Percentiles rank a stretch among this genome's conserved stretches.
phyloP scores from a whole-genome alignment of 2,113 vertebrate genomes.

The Pteruthius melanotis region DNA sequence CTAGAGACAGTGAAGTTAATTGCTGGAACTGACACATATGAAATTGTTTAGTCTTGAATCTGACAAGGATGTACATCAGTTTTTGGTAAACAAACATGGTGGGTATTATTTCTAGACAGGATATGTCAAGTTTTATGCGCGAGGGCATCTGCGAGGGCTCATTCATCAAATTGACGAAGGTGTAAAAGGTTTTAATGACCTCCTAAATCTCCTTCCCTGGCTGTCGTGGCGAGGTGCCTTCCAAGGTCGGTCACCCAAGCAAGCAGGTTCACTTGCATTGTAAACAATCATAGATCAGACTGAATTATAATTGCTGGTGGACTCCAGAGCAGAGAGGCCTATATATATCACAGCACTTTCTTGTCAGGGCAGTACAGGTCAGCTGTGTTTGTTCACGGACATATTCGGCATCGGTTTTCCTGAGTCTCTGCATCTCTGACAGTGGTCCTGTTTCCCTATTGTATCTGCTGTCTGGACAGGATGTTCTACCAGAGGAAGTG shows the following conservation, averaged over 20 bases:
- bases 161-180: background rate
- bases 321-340: background rate
- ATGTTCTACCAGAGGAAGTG: slow-evolving; percentile 59
- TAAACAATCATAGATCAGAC: slow-evolving; percentile 49
- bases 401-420: slow-evolving; percentile 9
- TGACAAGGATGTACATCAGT: slow-evolving; percentile 14
- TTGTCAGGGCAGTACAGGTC: slow-evolving; percentile 34
- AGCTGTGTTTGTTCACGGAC: slow-evolving; percentile 22
- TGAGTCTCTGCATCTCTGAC: slow-evolving; percentile 31
- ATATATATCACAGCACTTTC: slow-evolving; percentile 5
- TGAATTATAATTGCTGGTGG: background rate
- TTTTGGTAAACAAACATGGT: slow-evolving; percentile 10
- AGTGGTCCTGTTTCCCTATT: slow-evolving; percentile 45
- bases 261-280: slow-evolving; percentile 32
- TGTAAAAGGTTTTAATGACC: slow-evolving; percentile 52
- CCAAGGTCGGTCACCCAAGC: slow-evolving; percentile 34
- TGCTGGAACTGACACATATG: background rate
- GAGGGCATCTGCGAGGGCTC: background rate
- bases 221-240: background rate
- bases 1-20: background rate
- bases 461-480: slow-evolving; percentile 65
- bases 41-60: slow-evolving; percentile 41
- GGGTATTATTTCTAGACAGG: slow-evolving; percentile 43
- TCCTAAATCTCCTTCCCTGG: slow-evolving; percentile 30
- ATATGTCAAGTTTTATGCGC: background rate